These are phyloP conservation scores for Gallinago paraguaiae DNA, from an alignment of 2,113 vertebrate species.

Conservation along the genomic window DNA sequence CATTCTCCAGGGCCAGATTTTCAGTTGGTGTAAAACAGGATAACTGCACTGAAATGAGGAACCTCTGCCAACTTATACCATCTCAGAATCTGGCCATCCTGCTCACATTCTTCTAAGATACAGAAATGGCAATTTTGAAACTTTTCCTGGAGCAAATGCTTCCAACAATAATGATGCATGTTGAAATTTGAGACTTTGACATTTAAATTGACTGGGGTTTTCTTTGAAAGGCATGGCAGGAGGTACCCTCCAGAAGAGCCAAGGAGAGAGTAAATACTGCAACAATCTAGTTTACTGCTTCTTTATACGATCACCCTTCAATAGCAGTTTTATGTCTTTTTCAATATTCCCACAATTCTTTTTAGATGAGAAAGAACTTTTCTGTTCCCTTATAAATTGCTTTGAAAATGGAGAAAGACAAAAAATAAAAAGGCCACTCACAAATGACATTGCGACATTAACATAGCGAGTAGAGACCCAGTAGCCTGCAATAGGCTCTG, in stretches of 20 bases:
- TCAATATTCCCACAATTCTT: constrained; percentile 31
- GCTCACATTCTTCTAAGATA: background rate
- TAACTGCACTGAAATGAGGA: background rate
- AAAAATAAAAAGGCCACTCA: background rate
- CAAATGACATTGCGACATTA: background rate
- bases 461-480: background rate
- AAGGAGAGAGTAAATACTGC: constrained; percentile 33
- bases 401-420: background rate
- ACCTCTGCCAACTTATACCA: constrained; percentile 23
- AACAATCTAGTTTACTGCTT: constrained; percentile 39
- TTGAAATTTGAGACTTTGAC: constrained; percentile 46
- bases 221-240: constrained; percentile 51
- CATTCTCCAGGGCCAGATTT: constrained; percentile 42
- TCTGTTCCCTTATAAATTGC: constrained; percentile 4
- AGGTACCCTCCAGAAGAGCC: constrained; percentile 29
- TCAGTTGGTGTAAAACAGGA: constrained; percentile 39
- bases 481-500: background rate
- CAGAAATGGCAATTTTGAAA: constrained; percentile 43
- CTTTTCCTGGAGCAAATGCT: constrained; percentile 46
- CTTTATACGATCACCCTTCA: constrained; percentile 3
- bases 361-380: constrained; percentile 20
- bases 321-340: constrained; percentile 14
- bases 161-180: constrained; percentile 51
- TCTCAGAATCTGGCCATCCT: constrained; percentile 52
- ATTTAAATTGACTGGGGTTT: constrained; percentile 52